These are phyloP conservation scores for Hycleus cichorii DNA, from an alignment of 1,140 invertebrate species.

Conservation along the genomic window DNA sequence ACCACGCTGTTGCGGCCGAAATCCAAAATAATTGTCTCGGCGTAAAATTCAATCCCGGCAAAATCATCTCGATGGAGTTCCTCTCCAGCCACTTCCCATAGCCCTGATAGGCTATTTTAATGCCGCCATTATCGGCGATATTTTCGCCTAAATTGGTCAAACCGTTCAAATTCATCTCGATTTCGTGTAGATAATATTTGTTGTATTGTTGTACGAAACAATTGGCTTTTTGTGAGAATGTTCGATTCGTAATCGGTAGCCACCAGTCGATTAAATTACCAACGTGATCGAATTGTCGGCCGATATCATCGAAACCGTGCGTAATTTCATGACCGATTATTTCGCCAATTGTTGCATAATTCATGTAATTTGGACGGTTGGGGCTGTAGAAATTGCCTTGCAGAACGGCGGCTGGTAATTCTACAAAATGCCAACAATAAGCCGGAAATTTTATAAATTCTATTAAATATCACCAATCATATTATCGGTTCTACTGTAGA, in stretches of 20 bases:
- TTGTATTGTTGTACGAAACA: conserved; percentile 64
- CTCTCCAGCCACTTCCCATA: conserved; percentile 48
- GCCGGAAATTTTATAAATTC: background rate
- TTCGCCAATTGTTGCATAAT: conserved; percentile 76
- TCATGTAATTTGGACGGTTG: conserved; percentile 78
- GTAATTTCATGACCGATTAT: conserved; percentile 54
- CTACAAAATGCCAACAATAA: conserved; percentile 25
- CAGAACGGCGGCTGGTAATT: conserved; percentile 61
- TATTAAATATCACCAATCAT: background rate
- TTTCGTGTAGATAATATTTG: conserved; percentile 45
- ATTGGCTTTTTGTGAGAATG: conserved; percentile 51
- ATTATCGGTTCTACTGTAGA: conserved; percentile 38
- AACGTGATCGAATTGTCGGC: conserved; percentile 80
- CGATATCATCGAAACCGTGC: conserved; percentile 74
- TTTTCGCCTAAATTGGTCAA: conserved; percentile 85
- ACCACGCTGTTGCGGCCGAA: conserved; percentile 51
- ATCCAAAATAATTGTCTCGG: conserved; percentile 52
- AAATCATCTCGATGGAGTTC: conserved; percentile 31
- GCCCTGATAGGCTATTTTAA: conserved; percentile 59
- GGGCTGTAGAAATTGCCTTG: conserved; percentile 78
- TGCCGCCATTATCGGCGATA: conserved; percentile 80
- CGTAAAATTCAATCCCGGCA: conserved; percentile 48
- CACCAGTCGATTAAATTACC: conserved; percentile 63
- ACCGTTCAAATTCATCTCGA: conserved; percentile 41
- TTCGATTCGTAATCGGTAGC: conserved; percentile 36